Evolutionary conservation across 2,113 vertebrate species (phyloP), one percentile per base, ranked within the genome.

Genomic region (Scomber japonicus): DNA sequence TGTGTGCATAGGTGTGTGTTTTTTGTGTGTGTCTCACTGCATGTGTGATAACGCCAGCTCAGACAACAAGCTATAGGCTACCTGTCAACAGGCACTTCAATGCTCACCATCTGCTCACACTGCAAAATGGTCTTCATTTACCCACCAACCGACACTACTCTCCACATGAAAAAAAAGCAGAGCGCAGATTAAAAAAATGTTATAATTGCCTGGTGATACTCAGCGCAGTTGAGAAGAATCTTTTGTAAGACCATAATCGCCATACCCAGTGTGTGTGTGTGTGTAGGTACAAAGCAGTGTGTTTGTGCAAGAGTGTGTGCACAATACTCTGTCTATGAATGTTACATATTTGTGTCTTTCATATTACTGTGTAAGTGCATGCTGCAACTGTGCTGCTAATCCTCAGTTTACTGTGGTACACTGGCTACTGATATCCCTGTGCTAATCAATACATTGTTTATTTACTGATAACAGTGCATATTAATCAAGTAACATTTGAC

Each of bases 31-130:
- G 59, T 44, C 59, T 86, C 5, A 5, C 66, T 78, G 95, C 93
- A 93, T 95, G 94, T 96, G 96, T 96, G 94, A 87, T 89, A 84
- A 67, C 35, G 92, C 92, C 95, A 95, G 94, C 96, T 94, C 94
- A 96, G 95, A 97, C 96, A 96, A 96, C 94, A 96, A 93, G 93
- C 94, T 97, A 96, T 94, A 96, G 94, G 93, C 95, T 97, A 97
- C 96, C 96, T 97, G 95, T 97, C 97, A 96, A 96, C 96, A 95
- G 93, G 94, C 95, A 96, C 95, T 96, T 96, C 95, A 96, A 94
- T 94, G 94, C 95, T 93, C 93, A 89, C 96, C 97, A 97, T 97
- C 97, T 98, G 96, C 95, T 97, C 95, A 63, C 88, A 88, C 88
- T 93, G 94, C 92, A 96, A 96, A 81, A 96, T 94, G 91, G 91